phyloP scores from a whole-genome alignment of 2,113 vertebrate species.

The Chloebia gouldiae region DNA sequence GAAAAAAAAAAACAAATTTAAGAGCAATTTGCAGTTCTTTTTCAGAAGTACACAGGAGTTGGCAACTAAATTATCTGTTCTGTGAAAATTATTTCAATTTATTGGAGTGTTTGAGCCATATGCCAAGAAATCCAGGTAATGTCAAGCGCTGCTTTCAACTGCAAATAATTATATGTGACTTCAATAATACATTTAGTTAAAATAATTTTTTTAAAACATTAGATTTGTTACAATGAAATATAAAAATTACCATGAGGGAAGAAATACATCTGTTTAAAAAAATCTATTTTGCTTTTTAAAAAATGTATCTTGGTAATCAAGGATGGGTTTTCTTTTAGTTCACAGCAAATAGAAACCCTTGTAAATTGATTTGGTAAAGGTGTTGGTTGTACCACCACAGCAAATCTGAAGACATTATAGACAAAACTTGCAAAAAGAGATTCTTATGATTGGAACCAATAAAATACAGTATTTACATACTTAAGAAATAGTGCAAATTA shows the following conservation, averaged over 20 bases:
- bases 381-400: neutral
- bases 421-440: neutral
- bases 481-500: neutral
- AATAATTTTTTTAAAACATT: neutral
- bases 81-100: slow-evolving; percentile 6
- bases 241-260: neutral
- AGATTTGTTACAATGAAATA: neutral
- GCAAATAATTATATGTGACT: neutral
- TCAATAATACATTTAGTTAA: neutral
- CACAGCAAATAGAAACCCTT: neutral
- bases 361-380: neutral
- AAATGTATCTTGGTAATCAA: neutral
- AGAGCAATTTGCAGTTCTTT: neutral
- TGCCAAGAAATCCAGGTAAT: neutral
- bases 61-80: neutral
- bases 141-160: neutral
- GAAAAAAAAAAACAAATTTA: slow-evolving; percentile 13
- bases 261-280: neutral
- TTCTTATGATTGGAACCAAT: neutral
- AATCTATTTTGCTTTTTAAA: neutral
- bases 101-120: neutral
- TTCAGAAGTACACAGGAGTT: neutral
- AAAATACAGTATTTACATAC: neutral
- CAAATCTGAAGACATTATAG: neutral
- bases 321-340: neutral